phyloP scores from a whole-genome alignment of 2,797 vertebrate genomes.

The Centroberyx gerrardi region DNA sequence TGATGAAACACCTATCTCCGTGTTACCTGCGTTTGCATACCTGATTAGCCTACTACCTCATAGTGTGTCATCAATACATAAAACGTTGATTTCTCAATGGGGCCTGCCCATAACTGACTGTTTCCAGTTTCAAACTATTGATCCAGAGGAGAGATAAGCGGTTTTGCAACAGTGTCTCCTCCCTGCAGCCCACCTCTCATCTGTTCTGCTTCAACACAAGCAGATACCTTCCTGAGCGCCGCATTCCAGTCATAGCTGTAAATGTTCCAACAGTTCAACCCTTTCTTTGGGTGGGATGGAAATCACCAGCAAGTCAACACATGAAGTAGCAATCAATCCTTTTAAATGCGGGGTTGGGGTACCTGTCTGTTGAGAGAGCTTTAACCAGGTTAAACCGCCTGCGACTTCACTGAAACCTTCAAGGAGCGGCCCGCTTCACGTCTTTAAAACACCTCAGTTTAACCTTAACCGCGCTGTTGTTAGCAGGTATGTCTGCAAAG shows the following conservation, averaged over 20 bases:
- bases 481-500: conserved; percentile 1
- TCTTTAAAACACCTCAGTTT: conserved; percentile 6
- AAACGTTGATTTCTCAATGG: not conserved
- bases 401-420: not conserved
- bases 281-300: conserved; percentile 49
- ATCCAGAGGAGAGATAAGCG: conserved; percentile 8
- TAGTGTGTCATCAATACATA: not conserved
- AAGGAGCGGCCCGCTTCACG: not conserved
- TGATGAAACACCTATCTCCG: not conserved
- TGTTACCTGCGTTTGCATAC: not conserved
- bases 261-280: conserved; percentile 68
- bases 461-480: conserved; percentile 5
- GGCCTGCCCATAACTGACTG: conserved; percentile 3
- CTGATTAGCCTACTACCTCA: not conserved
- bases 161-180: conserved; percentile 46
- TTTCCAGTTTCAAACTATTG: conserved; percentile 19
- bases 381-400: not conserved
- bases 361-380: conserved; percentile 15
- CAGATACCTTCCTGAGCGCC: conserved; percentile 62
- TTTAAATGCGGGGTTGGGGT: conserved; percentile 11
- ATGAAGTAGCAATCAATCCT: conserved; percentile 36
- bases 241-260: conserved; percentile 84
- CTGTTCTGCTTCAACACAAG: conserved; percentile 62
- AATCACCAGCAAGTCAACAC: conserved; percentile 72
- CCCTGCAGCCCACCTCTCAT: conserved; percentile 39